Percentiles rank a stretch among this genome's conserved stretches.
These are phyloP conservation scores for Bombus ignitus DNA, from an alignment of 1,140 invertebrate genomes.

Conservation along the genomic window DNA sequence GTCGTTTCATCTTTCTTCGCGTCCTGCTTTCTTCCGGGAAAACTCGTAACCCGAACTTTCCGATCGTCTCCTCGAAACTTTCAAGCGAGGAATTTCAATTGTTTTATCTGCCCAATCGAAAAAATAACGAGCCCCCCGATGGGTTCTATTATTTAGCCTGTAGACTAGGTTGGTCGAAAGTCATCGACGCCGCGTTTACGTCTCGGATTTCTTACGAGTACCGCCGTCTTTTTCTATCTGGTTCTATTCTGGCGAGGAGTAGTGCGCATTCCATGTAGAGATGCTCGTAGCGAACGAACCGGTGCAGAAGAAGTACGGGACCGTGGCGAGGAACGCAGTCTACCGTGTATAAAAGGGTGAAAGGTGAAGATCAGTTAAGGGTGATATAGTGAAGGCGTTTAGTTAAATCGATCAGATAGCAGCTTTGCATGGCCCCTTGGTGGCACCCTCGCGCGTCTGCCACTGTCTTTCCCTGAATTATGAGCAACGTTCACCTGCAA, in stretches of 20 bases:
- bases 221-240: neutral
- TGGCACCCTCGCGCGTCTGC: constrained; percentile 55
- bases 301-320: constrained; percentile 38
- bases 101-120: neutral
- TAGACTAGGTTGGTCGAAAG: neutral
- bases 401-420: constrained; percentile 76
- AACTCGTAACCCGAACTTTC: neutral
- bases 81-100: neutral
- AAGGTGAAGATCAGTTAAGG: constrained; percentile 76
- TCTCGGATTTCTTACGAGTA: constrained; percentile 30
- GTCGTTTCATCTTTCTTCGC: neutral
- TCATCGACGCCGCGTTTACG: constrained; percentile 31
- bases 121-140: neutral
- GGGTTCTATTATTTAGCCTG: neutral
- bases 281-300: constrained; percentile 2
- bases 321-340: constrained; percentile 38
- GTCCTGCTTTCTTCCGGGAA: neutral
- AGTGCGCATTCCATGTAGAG: neutral
- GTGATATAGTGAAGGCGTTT: constrained; percentile 74
- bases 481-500: constrained; percentile 57
- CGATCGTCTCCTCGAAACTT: neutral
- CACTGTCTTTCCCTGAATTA: constrained; percentile 67
- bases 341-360: constrained; percentile 62
- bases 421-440: constrained; percentile 60
- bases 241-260: too few relatives aligned